A percentile compares a stretch with the other conserved stretches of the same genome.
phyloP scores from a whole-genome alignment of 2,888 invertebrate genomes.

The Chymomyza caudatula region DNA sequence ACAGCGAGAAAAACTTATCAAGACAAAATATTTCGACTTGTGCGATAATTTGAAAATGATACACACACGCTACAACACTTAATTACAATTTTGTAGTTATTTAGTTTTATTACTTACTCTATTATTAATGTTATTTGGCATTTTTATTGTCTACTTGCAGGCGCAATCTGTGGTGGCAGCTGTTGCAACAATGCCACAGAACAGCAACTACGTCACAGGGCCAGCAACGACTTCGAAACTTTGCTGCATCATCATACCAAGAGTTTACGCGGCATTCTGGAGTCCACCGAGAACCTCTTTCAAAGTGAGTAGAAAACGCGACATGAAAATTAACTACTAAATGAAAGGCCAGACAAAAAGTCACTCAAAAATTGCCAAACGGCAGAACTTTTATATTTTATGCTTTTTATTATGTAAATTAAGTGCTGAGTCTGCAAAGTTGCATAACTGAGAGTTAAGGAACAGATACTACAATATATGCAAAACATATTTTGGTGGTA shows the following conservation, averaged over 20 bases:
- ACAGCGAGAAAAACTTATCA: conserved; percentile 10
- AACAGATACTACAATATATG: neutral
- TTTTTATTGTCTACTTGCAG: conserved; percentile 55
- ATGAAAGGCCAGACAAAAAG: conserved; percentile 2
- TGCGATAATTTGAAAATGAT: conserved; percentile 54
- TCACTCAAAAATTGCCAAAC: neutral
- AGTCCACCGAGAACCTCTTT: conserved; percentile 85
- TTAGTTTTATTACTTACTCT: neutral
- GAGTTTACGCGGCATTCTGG: conserved; percentile 86
- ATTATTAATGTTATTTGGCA: neutral
- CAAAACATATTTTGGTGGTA: conserved; percentile 61
- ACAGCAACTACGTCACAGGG: conserved; percentile 74
- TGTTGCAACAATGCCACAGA: conserved; percentile 77
- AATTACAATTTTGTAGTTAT: neutral
- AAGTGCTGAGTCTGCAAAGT: conserved; percentile 7
- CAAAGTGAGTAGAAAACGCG: conserved; percentile 82
- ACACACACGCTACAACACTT: neutral
- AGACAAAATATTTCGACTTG: conserved; percentile 34
- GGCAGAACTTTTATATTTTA: neutral
- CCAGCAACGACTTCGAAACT: conserved; percentile 81
- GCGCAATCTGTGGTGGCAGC: conserved; percentile 76
- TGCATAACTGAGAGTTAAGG: conserved; percentile 14
- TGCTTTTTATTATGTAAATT: conserved; percentile 15
- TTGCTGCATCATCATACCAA: conserved; percentile 85
- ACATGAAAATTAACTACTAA: neutral